Percentiles rank a stretch among this genome's conserved stretches.
Conservation (phyloP, 1,140 invertebrate genomes). For the Wiebesia pumilae region DNA sequence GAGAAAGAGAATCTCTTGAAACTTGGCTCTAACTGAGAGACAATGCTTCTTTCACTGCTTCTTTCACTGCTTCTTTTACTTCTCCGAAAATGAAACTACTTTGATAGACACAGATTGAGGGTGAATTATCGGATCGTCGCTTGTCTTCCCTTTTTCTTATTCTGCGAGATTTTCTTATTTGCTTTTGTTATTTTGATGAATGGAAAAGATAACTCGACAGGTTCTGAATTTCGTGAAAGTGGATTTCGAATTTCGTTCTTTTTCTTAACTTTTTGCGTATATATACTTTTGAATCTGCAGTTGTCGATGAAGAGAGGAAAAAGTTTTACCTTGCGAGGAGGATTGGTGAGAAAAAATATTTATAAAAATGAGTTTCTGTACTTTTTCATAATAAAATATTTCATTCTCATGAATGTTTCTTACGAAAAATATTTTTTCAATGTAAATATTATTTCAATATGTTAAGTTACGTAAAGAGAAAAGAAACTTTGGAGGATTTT, state of each 20-base stretch:
- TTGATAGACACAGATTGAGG: constrained; percentile 44
- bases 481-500: not conserved
- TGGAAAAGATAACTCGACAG: constrained; percentile 22
- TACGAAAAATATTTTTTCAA: constrained; percentile 34
- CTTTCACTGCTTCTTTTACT: not conserved
- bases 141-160: not conserved
- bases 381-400: constrained; percentile 16
- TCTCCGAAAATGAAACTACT: constrained; percentile 28
- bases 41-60: constrained; percentile 11
- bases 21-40: not conserved
- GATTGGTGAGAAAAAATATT: constrained; percentile 2
- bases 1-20: constrained; percentile 37
- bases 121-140: constrained; percentile 45
- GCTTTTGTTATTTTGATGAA: constrained; percentile 12
- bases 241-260: constrained; percentile 29
- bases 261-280: constrained; percentile 6
- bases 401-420: not conserved
- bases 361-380: constrained; percentile 19
- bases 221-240: constrained; percentile 11
- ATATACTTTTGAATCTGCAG: constrained; percentile 19
- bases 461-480: not conserved
- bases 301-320: constrained; percentile 2
- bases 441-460: not conserved
- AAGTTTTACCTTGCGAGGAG: not conserved
- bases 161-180: constrained; percentile 20